phyloP scores from a whole-genome alignment of 1,140 invertebrate species.

The Drosophila subpulchrella region DNA sequence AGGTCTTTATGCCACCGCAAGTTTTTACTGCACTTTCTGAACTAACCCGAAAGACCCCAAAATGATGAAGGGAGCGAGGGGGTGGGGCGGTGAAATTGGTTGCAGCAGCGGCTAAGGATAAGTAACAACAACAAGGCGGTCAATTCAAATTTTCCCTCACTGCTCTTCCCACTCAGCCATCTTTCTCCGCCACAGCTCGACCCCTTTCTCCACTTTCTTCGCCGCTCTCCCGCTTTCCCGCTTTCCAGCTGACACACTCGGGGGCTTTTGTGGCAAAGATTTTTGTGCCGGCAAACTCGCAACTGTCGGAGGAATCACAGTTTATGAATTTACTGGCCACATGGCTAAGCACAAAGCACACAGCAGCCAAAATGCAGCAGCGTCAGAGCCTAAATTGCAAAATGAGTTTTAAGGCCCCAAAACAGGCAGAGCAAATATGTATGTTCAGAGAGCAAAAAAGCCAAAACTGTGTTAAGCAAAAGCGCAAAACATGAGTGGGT shows the following conservation, averaged over 20 bases:
- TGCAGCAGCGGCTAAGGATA: conserved; percentile 36
- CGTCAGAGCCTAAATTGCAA: conserved; percentile 31
- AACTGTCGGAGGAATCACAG: conserved; percentile 62
- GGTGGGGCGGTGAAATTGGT: conserved; percentile 16
- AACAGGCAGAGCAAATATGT: conserved; percentile 5
- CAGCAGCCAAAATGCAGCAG: conserved; percentile 33
- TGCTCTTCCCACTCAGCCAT: conserved; percentile 1
- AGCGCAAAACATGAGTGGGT: neutral
- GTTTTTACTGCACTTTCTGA: conserved; percentile 80
- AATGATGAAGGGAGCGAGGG: conserved; percentile 20
- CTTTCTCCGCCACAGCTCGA: conserved; percentile 12
- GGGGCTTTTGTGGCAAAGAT: conserved; percentile 60
- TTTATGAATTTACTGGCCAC: conserved; percentile 76
- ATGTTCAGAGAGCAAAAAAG: conserved; percentile 8
- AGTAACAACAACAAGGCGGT: conserved; percentile 61
- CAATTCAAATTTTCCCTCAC: conserved; percentile 48
- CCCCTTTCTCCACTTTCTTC: conserved; percentile 10
- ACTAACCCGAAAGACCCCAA: conserved; percentile 55
- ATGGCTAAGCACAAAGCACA: conserved; percentile 57
- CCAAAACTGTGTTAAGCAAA: conserved; percentile 6
- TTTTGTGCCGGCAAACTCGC: conserved; percentile 35
- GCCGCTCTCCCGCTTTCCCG: conserved; percentile 15
- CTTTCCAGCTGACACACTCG: conserved; percentile 40
- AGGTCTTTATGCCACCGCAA: conserved; percentile 81
- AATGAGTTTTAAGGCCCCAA: conserved; percentile 49